phyloP scores from a whole-genome alignment of 2,888 invertebrate genomes.

The Orthosia cruda region DNA sequence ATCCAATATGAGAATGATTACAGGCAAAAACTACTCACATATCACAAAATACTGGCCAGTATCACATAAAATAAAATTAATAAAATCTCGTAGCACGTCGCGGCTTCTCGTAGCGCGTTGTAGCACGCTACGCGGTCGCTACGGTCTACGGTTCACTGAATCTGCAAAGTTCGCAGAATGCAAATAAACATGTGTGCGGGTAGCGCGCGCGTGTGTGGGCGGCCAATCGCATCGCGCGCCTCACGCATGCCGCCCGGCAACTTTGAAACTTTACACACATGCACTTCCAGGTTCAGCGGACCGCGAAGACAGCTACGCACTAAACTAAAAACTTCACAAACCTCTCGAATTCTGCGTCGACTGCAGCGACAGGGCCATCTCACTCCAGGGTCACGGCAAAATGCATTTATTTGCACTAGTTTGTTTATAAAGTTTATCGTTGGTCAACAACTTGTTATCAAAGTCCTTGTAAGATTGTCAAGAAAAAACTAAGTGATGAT shows the following conservation, averaged over 20 bases:
- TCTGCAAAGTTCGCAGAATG: constrained; percentile 88
- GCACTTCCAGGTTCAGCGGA: constrained; percentile 80
- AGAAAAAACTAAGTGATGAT: constrained; percentile 61
- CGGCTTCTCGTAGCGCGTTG: constrained; percentile 78
- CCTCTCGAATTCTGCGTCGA: constrained; percentile 92
- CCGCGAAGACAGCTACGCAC: constrained; percentile 66
- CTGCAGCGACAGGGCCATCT: constrained; percentile 92
- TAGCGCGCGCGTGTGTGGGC: constrained; percentile 76
- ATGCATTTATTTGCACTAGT: constrained; percentile 87
- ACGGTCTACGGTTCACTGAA: constrained; percentile 90
- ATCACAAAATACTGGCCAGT: constrained; percentile 47
- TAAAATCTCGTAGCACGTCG: constrained; percentile 72
- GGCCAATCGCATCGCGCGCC: constrained; percentile 86
- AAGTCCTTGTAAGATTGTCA: constrained; percentile 52
- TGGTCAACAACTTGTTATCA: constrained; percentile 57
- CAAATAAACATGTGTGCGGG: constrained; percentile 90
- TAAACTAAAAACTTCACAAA: constrained; percentile 80
- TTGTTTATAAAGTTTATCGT: constrained; percentile 71
- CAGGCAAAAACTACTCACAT: constrained; percentile 32
- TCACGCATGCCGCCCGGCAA: constrained; percentile 88
- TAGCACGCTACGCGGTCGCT: constrained; percentile 86
- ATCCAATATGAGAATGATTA: background rate
- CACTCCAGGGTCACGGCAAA: constrained; percentile 89
- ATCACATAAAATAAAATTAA: constrained; percentile 29
- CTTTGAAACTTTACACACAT: constrained; percentile 89